A percentile compares a stretch with the other conserved stretches of the same genome.
phyloP scores from a whole-genome alignment of 1,140 invertebrate genomes.

The Papilio glaucus region DNA sequence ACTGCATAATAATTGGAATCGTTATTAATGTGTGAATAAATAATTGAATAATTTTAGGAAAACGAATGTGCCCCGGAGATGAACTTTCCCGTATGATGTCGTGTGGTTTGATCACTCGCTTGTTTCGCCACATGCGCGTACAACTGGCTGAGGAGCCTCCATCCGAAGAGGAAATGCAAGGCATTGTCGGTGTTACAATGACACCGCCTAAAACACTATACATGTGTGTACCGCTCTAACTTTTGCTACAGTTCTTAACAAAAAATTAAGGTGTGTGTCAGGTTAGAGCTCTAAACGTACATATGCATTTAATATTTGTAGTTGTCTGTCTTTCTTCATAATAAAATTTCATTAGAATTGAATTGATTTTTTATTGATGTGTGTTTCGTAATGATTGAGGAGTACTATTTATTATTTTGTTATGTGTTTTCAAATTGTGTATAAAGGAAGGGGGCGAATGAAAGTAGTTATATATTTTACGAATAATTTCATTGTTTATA shows the following conservation, averaged over 20 bases:
- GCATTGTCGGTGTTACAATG: constrained; percentile 89
- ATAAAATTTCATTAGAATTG: background rate
- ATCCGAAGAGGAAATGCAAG: constrained; percentile 77
- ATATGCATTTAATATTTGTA: constrained; percentile 25
- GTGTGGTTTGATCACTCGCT: constrained; percentile 86
- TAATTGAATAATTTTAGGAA: too few species aligned
- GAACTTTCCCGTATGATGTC: constrained; percentile 91
- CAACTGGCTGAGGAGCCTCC: constrained; percentile 65
- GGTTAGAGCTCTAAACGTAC: too few species aligned
- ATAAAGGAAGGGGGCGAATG: background rate
- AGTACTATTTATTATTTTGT: too few species aligned
- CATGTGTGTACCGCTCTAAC: constrained; percentile 62
- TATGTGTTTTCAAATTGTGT: background rate
- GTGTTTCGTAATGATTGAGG: background rate
- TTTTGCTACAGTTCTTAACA: background rate
- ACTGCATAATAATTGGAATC: too few species aligned
- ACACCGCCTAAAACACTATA: constrained; percentile 83
- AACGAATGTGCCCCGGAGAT: constrained; percentile 73
- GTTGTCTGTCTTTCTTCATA: background rate
- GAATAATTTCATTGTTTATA: constrained; percentile 49
- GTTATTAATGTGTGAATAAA: too few species aligned
- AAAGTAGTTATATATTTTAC: constrained; percentile 11
- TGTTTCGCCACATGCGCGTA: constrained; percentile 86
- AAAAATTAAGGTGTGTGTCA: background rate
- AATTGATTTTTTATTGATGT: background rate